These are phyloP conservation scores for Hirtodrosophila confusa DNA, from an alignment of 2,888 invertebrate genomes.

Conservation along the genomic window DNA sequence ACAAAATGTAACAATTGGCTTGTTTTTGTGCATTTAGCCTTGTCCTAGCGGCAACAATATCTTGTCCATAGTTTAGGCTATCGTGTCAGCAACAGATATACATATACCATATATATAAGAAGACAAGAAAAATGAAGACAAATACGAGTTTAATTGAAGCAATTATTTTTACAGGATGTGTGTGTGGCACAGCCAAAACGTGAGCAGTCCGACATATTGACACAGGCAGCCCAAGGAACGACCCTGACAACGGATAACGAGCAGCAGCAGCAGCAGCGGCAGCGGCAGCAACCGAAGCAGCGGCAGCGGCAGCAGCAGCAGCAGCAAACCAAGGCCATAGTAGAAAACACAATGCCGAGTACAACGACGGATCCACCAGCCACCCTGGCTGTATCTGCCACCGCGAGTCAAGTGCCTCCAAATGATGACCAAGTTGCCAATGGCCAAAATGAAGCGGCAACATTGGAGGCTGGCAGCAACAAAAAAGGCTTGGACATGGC, in stretches of 20 bases:
- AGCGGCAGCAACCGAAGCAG: slow-evolving; percentile 2
- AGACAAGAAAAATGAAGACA: slow-evolving; percentile 34
- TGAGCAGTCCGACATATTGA: slow-evolving; percentile 22
- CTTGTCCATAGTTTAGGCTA: background rate
- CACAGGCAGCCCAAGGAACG: slow-evolving; percentile 26
- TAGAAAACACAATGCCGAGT: slow-evolving; percentile 15
- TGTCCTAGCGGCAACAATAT: background rate
- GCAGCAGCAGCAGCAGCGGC: slow-evolving; percentile 1
- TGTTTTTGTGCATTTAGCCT: no score
- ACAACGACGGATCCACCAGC: slow-evolving; percentile 3
- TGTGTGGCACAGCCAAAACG: slow-evolving; percentile 11
- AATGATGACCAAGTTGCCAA: slow-evolving; percentile 22
- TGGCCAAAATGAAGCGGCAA: slow-evolving; percentile 18
- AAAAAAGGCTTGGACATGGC: slow-evolving; percentile 45
- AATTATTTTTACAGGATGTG: slow-evolving; percentile 48
- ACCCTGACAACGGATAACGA: slow-evolving; percentile 9
- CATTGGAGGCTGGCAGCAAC: slow-evolving; percentile 31
- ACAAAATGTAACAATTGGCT: no score
- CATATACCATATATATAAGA: background rate
- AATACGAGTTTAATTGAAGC: slow-evolving; percentile 40
- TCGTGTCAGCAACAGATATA: slow-evolving; percentile 5
- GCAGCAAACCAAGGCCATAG: slow-evolving; percentile 28
- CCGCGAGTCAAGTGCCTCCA: slow-evolving; percentile 25
- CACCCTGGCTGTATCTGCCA: slow-evolving; percentile 4
- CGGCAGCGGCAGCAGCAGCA: slow-evolving; percentile 14